phyloP scores from a whole-genome alignment of 2,888 invertebrate genomes.

The Zootermopsis nevadensis region DNA sequence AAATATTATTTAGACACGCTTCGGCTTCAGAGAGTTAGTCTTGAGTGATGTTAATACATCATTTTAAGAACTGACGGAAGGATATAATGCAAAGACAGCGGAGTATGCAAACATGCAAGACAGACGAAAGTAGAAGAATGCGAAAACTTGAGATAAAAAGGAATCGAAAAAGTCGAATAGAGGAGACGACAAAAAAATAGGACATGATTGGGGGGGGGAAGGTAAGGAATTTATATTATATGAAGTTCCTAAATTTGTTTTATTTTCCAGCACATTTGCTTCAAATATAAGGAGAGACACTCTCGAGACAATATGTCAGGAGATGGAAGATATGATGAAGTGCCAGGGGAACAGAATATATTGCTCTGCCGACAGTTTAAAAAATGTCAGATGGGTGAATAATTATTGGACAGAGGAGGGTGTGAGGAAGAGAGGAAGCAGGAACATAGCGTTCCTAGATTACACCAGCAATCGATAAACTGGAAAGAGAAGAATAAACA shows the following conservation, averaged over 20 bases:
- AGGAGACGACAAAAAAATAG: background rate
- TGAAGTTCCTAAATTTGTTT: conserved; percentile 25
- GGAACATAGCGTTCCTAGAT: background rate
- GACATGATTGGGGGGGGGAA: background rate
- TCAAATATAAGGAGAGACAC: background rate
- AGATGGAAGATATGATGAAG: conserved; percentile 6
- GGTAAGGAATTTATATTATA: conserved; percentile 27
- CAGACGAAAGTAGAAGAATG: too few species aligned
- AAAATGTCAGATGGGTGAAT: conserved; percentile 25
- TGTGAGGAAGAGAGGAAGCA: background rate
- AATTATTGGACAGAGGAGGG: conserved; percentile 6
- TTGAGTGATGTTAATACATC: too few species aligned
- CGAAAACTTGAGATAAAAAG: too few species aligned
- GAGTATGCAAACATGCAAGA: too few species aligned
- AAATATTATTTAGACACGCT: too few species aligned
- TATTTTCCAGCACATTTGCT: conserved; percentile 22
- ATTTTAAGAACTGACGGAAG: too few species aligned
- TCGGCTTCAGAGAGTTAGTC: too few species aligned
- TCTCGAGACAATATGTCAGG: conserved; percentile 26
- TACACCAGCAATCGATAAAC: background rate
- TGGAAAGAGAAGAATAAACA: conserved; percentile 5
- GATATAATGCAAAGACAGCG: too few species aligned
- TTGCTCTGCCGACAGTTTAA: conserved; percentile 19
- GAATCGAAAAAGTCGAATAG: background rate
- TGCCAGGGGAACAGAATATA: conserved; percentile 26